A percentile compares a stretch with the other conserved stretches of the same genome.
Conservation (phyloP, 2,797 vertebrate species). For the Oreochromis mossambicus region DNA sequence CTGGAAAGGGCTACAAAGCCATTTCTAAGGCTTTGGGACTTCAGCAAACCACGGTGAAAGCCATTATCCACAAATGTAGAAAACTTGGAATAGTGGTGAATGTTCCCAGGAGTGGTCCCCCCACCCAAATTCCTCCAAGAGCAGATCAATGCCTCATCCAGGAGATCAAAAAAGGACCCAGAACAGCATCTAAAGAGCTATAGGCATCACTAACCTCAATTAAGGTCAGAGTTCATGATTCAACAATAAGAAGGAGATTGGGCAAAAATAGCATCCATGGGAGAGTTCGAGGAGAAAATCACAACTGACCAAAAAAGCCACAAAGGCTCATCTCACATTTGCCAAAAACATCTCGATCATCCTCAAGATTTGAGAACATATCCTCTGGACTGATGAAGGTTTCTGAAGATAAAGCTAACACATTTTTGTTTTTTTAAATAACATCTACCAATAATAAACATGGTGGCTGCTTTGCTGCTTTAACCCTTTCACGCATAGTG, state of each 20-base stretch:
- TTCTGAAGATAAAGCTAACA: background rate
- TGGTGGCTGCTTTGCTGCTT: background rate
- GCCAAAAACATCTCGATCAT: background rate
- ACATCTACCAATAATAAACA: background rate
- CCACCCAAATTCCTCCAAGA: background rate
- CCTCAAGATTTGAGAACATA: background rate
- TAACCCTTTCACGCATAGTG: background rate
- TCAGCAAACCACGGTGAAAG: background rate
- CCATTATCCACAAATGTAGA: background rate
- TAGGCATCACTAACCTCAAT: background rate
- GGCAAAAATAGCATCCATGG: background rate
- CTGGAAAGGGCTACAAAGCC: background rate
- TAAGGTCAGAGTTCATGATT: background rate
- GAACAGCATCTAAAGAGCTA: background rate
- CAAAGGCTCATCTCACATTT: background rate
- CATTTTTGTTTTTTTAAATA: fast-evolving
- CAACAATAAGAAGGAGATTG: background rate
- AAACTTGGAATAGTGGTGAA: background rate
- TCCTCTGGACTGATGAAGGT: background rate
- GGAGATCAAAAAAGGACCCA: background rate
- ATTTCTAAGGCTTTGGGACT: background rate
- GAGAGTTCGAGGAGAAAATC: background rate
- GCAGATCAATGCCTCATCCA: background rate
- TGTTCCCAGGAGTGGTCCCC: background rate
- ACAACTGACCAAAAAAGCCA: background rate